Conservation (phyloP, 2,113 vertebrate species). For the Eubucco bourcierii region DNA sequence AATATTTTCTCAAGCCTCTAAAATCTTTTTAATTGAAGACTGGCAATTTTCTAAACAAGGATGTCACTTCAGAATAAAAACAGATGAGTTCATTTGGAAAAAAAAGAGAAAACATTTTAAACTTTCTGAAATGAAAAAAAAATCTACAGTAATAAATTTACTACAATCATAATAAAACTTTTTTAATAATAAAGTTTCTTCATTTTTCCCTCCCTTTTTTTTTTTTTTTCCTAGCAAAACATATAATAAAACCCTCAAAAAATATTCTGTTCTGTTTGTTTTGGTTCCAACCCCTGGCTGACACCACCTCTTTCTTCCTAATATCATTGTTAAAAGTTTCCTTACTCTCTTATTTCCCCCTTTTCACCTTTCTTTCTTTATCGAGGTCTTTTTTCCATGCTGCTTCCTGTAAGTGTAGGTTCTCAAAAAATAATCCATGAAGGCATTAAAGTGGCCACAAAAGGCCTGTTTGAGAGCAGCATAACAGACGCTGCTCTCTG, state of each 20-base stretch:
- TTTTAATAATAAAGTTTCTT: not conserved
- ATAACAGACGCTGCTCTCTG: not conserved
- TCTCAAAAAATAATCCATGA: not conserved
- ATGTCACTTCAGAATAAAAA: constrained; percentile 25
- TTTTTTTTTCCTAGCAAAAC: not conserved
- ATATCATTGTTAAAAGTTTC: not conserved
- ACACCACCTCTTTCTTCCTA: not conserved
- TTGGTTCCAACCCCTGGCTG: not conserved
- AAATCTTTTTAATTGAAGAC: not conserved
- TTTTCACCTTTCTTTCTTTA: not conserved
- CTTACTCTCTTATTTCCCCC: not conserved
- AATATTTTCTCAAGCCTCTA: not conserved
- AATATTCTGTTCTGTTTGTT: not conserved
- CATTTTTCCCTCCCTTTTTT: not conserved
- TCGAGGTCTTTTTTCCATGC: not conserved
- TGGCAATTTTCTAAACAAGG: constrained; percentile 25
- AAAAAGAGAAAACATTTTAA: not conserved
- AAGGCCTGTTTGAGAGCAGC: not conserved
- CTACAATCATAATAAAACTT: not conserved
- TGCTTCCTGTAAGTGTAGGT: not conserved
- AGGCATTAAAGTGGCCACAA: not conserved
- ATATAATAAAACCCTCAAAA: not conserved
- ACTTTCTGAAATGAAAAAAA: not conserved
- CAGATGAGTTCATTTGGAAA: not conserved
- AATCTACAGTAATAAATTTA: not conserved